Conservation (phyloP, 2,888 invertebrate species). For the Sminthurides aquaticus region DNA sequence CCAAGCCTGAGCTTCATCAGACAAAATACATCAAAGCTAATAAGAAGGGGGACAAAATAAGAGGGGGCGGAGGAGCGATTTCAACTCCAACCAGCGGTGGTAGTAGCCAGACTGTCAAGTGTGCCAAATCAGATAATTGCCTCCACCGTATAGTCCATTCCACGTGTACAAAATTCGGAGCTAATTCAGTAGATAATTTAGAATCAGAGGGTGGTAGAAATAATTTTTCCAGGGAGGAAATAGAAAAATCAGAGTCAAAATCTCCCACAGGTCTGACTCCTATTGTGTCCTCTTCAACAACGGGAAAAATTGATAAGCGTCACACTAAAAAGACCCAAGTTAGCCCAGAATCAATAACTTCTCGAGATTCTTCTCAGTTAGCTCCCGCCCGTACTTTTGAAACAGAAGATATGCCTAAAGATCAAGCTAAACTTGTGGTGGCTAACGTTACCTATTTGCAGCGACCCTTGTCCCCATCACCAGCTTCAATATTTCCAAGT, state of each 20-base stretch:
- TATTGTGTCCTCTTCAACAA: neutral
- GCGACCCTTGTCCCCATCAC: conserved; percentile 39
- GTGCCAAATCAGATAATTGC: conserved; percentile 42
- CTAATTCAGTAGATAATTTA: conserved; percentile 26
- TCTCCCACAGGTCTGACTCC: neutral
- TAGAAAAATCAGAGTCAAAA: neutral
- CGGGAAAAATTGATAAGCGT: neutral
- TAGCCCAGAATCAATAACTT: neutral
- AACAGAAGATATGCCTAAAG: conserved; percentile 10
- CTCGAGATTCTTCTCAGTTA: neutral
- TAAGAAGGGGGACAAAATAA: too few relatives aligned
- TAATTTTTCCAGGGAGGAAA: neutral
- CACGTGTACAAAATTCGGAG: conserved; percentile 18
- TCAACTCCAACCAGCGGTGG: neutral
- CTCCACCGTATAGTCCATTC: conserved; percentile 36
- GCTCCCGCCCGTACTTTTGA: neutral
- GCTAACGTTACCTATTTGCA: conserved; percentile 40
- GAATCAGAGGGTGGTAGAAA: conserved; percentile 3
- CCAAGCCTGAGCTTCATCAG: too few relatives aligned
- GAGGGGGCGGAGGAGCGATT: too few relatives aligned
- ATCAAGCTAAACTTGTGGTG: conserved; percentile 37
- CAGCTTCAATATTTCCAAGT: neutral
- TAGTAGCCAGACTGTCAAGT: conserved; percentile 14
- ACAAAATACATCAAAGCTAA: neutral
- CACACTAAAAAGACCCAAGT: neutral